Conservation (phyloP, 2,888 invertebrate genomes). For the Leucania comma region DNA sequence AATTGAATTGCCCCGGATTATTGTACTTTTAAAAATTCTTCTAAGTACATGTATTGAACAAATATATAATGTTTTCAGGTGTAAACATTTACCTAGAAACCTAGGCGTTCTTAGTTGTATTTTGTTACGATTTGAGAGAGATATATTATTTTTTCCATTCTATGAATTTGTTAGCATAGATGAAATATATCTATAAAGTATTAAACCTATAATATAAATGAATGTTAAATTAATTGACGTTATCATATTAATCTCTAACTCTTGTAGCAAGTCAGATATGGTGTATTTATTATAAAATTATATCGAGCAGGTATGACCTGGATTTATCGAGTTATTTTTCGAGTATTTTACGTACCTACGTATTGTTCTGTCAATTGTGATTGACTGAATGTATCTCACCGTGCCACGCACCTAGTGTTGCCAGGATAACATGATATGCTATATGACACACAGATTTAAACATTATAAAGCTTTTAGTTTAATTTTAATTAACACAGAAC, state of each 20-base stretch:
- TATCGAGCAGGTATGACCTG: constrained; percentile 64
- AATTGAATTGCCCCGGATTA: constrained; percentile 49
- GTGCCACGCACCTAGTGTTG: constrained; percentile 66
- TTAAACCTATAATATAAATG: constrained; percentile 37
- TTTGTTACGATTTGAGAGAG: constrained; percentile 23
- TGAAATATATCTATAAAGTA: constrained; percentile 29
- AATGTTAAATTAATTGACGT: constrained; percentile 43
- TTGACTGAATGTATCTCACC: constrained; percentile 67
- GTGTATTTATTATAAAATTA: constrained; percentile 51
- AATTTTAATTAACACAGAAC: neutral
- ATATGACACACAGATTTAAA: constrained; percentile 9
- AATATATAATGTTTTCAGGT: neutral
- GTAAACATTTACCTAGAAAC: neutral
- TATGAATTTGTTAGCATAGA: constrained; percentile 40
- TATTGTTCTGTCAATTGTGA: constrained; percentile 70
- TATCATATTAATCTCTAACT: constrained; percentile 39
- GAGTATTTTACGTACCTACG: constrained; percentile 69
- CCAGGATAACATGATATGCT: constrained; percentile 17
- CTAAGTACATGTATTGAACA: neutral
- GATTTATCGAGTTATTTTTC: constrained; percentile 72
- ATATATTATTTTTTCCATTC: constrained; percentile 17
- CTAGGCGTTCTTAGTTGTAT: constrained; percentile 5
- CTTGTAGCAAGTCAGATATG: constrained; percentile 46
- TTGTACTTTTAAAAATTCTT: constrained; percentile 15
- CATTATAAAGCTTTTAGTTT: neutral